Evolutionary conservation across 2,113 vertebrate species (phyloP).

Genomic region (Herpetotheres cachinnans): DNA sequence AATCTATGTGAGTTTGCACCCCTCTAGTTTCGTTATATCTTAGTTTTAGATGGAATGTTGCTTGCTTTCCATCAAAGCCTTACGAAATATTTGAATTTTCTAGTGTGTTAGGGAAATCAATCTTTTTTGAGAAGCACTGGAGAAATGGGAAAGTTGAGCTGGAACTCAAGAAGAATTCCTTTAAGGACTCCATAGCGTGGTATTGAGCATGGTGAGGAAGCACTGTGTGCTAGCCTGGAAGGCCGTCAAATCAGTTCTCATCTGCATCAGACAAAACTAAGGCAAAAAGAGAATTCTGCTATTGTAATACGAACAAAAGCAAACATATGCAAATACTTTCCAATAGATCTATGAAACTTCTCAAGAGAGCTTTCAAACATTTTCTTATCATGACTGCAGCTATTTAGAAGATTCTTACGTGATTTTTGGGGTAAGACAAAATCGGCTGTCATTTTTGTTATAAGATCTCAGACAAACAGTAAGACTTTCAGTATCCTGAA

Average conservation of each 20-base stretch:
- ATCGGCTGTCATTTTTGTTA: not conserved
- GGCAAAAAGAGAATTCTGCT: not conserved
- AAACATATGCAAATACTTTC: not conserved
- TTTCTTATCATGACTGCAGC: not conserved
- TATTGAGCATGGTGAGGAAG: not conserved
- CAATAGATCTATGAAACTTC: not conserved
- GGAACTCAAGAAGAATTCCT: not conserved
- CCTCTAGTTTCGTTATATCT: not conserved
- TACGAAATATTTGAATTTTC: not conserved
- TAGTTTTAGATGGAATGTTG: not conserved
- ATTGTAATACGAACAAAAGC: not conserved
- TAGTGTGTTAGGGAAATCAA: not conserved
- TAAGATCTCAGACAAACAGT: not conserved
- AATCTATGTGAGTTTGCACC: constrained; percentile 31
- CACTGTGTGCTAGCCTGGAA: not conserved
- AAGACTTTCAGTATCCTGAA: not conserved
- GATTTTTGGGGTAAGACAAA: not conserved
- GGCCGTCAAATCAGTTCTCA: not conserved
- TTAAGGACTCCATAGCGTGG: not conserved
- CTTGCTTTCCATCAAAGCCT: not conserved
- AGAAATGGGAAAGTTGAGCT: not conserved
- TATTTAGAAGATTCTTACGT: not conserved
- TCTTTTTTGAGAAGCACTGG: not conserved
- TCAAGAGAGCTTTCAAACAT: not conserved
- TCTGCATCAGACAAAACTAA: not conserved